Evolutionary conservation across 2,113 vertebrate species (phyloP), one percentile per base, ranked within the genome.

Genomic region (Cyanoliseus patagonus): DNA sequence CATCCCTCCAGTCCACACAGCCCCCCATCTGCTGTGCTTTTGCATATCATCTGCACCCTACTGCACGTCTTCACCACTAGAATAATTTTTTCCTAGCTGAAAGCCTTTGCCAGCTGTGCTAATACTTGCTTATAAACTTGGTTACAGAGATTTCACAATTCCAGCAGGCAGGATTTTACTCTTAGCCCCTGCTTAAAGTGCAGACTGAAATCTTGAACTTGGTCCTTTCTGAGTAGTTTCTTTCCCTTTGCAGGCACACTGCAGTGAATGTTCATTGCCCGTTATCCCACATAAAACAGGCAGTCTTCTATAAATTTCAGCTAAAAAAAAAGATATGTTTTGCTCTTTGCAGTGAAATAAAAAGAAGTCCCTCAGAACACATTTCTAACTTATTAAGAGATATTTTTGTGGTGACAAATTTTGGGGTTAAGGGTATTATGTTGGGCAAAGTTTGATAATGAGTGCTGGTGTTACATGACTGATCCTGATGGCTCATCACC

Each of bases 61-160:
- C 73, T 82, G 83, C 86, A 88, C 5, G 15, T 92, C 83, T 90
- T 97, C 80, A 92, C 66, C 63, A 57, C 47, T 19, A 79, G 47
- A 92, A 62, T 68, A 66, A 69, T 74, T 82, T 94, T 94, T 96
- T 96, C 91, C 77, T 72, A 86, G 78, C 92, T 82, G 66, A 88
- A 95, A 95, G 77, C 62, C 80, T 86, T 84, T 94, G 93, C 91
- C 91, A 82, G 94, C 81, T 95, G 69, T 89, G 69, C 86, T 95
- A 94, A 86, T 78, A 68, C 92, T 92, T 84, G 81, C 89, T 94
- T 89, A 79, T 82, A 79, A 94, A 86, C 89, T 86, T 72, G 91
- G 86, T 92, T 78, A 41, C 95, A 91, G 89, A 73, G 89, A 94
- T 95, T 95, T 94, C 95, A 96, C 94, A 97, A 96, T 68, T 94